These are phyloP conservation scores for Toxotes lorentzi DNA, from an alignment of 2,797 vertebrate species.

Conservation along the genomic window DNA sequence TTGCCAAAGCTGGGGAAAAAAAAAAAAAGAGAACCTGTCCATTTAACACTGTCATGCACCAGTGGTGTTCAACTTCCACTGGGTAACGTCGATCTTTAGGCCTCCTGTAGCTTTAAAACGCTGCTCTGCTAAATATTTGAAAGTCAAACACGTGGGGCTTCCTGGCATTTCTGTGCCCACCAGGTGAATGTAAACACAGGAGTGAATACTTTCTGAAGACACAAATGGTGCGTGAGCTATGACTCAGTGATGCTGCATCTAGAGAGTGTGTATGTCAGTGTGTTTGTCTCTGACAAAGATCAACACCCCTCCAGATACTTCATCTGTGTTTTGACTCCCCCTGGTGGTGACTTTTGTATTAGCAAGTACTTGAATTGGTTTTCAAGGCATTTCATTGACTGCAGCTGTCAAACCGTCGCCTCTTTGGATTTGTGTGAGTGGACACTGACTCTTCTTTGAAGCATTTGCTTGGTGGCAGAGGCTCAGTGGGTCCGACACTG, in stretches of 20 bases:
- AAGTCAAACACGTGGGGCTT: slow-evolving; percentile 41
- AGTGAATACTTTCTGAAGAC: slow-evolving; percentile 30
- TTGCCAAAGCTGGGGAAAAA: neutral
- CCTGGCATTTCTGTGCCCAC: slow-evolving; percentile 32
- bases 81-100: slow-evolving; percentile 1
- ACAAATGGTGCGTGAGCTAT: slow-evolving; percentile 33
- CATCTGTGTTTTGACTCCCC: slow-evolving; percentile 63
- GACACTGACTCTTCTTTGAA: slow-evolving; percentile 11
- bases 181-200: slow-evolving; percentile 54
- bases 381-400: slow-evolving; percentile 13
- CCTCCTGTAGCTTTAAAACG: slow-evolving; percentile 40
- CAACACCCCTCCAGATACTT: slow-evolving; percentile 16
- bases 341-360: slow-evolving; percentile 65
- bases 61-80: slow-evolving; percentile 9
- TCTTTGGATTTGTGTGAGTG: slow-evolving; percentile 3
- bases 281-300: slow-evolving; percentile 13
- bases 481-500: slow-evolving; percentile 22
- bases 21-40: neutral
- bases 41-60: slow-evolving; percentile 46
- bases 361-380: slow-evolving; percentile 32
- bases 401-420: slow-evolving; percentile 15
- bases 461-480: slow-evolving; percentile 9
- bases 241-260: slow-evolving; percentile 20
- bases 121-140: slow-evolving; percentile 23
- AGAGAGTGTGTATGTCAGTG: slow-evolving; percentile 10